These are phyloP conservation scores for Geotrupes spiniger DNA, from an alignment of 2,888 invertebrate genomes.

Conservation along the genomic window DNA sequence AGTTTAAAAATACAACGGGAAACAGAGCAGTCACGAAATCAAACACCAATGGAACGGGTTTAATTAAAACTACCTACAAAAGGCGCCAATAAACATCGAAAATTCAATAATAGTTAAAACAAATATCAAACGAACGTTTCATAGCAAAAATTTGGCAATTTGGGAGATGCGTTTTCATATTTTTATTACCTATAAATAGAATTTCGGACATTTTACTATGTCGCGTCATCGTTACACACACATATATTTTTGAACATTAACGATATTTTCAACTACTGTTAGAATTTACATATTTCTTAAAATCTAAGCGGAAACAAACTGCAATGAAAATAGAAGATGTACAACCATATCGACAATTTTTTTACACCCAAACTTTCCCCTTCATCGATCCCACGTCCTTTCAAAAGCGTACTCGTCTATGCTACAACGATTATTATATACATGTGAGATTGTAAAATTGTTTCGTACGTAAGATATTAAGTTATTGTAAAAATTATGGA, in stretches of 20 bases:
- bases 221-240: slow-evolving; percentile 9
- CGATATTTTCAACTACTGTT: slow-evolving; percentile 11
- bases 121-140: no score
- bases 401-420: slow-evolving; percentile 10
- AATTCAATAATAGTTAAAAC: background rate
- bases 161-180: background rate
- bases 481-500: slow-evolving; percentile 13
- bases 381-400: background rate
- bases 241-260: slow-evolving; percentile 20
- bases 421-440: slow-evolving; percentile 6
- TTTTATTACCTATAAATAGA: slow-evolving; percentile 1
- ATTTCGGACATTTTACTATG: background rate
- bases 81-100: background rate
- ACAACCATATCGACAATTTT: slow-evolving; percentile 8
- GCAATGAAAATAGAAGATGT: no score
- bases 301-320: slow-evolving; percentile 15
- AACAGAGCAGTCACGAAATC: slow-evolving; percentile 7
- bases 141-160: slow-evolving; percentile 6
- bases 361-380: slow-evolving; percentile 4
- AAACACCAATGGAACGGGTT: background rate
- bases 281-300: slow-evolving; percentile 3
- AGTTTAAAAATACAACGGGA: slow-evolving; percentile 3
- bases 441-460: slow-evolving; percentile 1
- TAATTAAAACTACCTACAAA: slow-evolving; percentile 3
- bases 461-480: slow-evolving; percentile 3